A percentile compares a stretch with the other conserved stretches of the same genome.
phyloP scores from a whole-genome alignment of 37 sponge, comb jelly and placozoan genomes.

The Dysidea cf. avara region DNA sequence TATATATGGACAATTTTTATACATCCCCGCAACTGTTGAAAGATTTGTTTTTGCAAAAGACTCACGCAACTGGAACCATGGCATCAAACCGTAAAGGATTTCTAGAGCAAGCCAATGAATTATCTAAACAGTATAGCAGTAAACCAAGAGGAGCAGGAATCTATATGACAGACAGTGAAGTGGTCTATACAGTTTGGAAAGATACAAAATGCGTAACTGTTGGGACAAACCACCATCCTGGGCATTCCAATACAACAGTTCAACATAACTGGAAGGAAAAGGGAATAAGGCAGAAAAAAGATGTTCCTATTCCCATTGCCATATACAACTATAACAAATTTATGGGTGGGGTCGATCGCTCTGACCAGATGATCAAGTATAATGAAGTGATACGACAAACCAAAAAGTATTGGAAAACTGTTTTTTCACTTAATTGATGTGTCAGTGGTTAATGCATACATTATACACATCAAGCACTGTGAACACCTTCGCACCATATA shows the following conservation, averaged over 20 bases:
- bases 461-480: no score
- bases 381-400: constrained; percentile 32
- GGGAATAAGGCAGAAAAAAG: constrained; percentile 6
- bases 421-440: constrained; percentile 51
- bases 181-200: constrained; percentile 30
- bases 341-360: constrained; percentile 53
- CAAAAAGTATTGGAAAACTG: constrained; percentile 45
- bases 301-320: constrained; percentile 26
- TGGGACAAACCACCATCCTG: constrained; percentile 38
- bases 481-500: no score
- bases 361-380: constrained; percentile 34
- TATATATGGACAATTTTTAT: constrained; percentile 57
- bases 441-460: constrained; percentile 29
- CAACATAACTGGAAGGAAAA: neutral
- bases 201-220: constrained; percentile 35
- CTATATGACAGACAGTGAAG: constrained; percentile 19
- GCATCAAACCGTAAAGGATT: constrained; percentile 4
- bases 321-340: constrained; percentile 38
- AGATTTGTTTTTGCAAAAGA: neutral
- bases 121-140: neutral
- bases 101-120: neutral
- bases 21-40: constrained; percentile 8
- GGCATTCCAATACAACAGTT: constrained; percentile 9
- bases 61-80: constrained; percentile 34
- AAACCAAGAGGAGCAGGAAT: constrained; percentile 16